Conservation (phyloP, 2,113 vertebrate genomes). For the Mus spicilegus region DNA sequence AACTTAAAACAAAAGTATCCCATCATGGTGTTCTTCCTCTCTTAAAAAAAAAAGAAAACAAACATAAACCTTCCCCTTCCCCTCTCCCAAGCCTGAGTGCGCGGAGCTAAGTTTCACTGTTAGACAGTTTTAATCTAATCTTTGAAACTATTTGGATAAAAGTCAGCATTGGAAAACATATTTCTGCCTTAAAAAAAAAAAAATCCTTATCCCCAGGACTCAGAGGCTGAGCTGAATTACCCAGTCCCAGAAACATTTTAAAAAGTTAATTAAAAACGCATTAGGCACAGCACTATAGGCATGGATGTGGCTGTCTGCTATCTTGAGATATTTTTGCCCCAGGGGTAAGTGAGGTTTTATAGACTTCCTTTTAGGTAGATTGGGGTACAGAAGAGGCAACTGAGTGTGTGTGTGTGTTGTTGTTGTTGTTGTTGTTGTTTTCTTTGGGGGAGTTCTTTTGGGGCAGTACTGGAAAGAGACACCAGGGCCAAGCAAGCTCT, state of each 20-base stretch:
- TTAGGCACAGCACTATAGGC: not conserved
- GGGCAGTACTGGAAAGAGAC: not conserved
- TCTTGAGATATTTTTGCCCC: conserved; percentile 34
- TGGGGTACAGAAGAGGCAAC: not conserved
- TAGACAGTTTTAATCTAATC: conserved; percentile 68
- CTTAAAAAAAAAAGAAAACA: not conserved
- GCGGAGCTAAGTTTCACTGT: conserved; percentile 50
- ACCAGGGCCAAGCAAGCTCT: not conserved
- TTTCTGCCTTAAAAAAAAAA: conserved; percentile 49
- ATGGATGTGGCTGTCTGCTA: not conserved
- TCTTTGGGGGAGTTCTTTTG: not conserved
- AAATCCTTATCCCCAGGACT: conserved; percentile 29
- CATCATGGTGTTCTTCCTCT: not conserved
- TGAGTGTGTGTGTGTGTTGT: not conserved
- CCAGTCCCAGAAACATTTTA: conserved; percentile 23
- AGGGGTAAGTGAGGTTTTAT: not conserved
- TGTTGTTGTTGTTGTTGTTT: no score
- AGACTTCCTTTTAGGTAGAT: not conserved
- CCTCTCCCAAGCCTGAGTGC: not conserved
- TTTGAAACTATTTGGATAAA: conserved; percentile 72
- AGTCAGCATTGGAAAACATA: conserved; percentile 51
- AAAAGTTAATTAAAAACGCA: conserved; percentile 71
- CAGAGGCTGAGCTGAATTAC: conserved; percentile 57
- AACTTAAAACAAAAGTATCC: not conserved
- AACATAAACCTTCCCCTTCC: not conserved